Base-by-base conservation (phyloP, 53 echinoderm and acorn worm species). In the Apostichopus leukothele region DNA sequence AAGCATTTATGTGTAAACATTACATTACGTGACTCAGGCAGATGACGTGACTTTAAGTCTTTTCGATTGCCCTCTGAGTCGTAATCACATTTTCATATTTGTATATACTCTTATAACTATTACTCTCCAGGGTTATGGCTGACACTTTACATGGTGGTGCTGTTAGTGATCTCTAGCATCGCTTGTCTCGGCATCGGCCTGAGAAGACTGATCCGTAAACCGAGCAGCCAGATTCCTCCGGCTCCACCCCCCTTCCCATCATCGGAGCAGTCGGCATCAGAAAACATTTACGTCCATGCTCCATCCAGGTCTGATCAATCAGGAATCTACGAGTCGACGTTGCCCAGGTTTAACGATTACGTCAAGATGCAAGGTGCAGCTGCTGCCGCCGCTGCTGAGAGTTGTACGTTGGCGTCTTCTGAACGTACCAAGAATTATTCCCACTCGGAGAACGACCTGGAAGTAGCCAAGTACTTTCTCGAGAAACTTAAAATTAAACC, bases 211-310 rank as follows among this genome's bases (percentile, higher is more conserved):
- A 63, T 85, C 67, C 61, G 85, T 25, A 67, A 50, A 67, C 67
- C 27, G 1, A 26, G 14, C 51, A 1, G 13, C 21, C 66, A 67
- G 60, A 27, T 85, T 67, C 85, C 85, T 9, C 85, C 85, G 10
- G 50, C 26, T 16, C 85, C 85, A 5, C 66, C 67, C 9, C 85
- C 85, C 18, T 81, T 81, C 81, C 85, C 85, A 5, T 57, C 83
- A 20, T 25, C 84, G 9, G 85, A 85, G 61, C 85, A 63, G n/a
- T 85, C 85, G 16, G 67, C 85, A 11, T 67, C 85, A 39, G 85
- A 85, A 18, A 85, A 85, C 66, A 67, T 85, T 27, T 85, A 85
- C 51, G 66, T 60, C 66, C 66, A 85, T 7, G 67, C 67, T 14
- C 85, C 85, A 10, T 67, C 85, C 11, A 60, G 50, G 68, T 63